A percentile compares a stretch with the other conserved stretches of the same genome.
These are phyloP conservation scores for Myiotriccus ornatus DNA, from an alignment of 2,797 vertebrate species.

Conservation along the genomic window DNA sequence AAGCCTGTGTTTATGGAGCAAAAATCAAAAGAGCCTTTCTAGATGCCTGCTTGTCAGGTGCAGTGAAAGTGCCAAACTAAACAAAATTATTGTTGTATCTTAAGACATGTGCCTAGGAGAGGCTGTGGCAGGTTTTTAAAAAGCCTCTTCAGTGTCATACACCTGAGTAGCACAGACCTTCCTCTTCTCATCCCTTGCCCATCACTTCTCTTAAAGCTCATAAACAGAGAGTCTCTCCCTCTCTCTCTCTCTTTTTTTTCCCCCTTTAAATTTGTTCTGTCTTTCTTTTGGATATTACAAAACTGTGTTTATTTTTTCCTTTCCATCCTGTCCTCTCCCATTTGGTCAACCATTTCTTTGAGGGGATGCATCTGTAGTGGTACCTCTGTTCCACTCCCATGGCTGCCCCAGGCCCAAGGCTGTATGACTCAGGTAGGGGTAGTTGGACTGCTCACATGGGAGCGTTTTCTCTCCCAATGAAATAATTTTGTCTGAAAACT, in stretches of 20 bases:
- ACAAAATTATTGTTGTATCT: not conserved
- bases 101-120: not conserved
- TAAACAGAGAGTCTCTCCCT: not conserved
- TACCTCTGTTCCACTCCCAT: not conserved
- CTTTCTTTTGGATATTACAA: not conserved
- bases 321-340: accelerated
- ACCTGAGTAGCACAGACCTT: not conserved
- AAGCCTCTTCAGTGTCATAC: not conserved
- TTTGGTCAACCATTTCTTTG: not conserved
- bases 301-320: not conserved
- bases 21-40: not conserved
- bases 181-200: accelerated
- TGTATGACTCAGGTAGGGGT: not conserved
- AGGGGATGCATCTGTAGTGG: not conserved
- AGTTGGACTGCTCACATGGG: not conserved
- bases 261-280: not conserved
- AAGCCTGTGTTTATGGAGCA: not conserved
- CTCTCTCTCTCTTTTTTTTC: not conserved
- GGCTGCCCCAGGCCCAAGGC: not conserved
- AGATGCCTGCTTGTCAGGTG: not conserved
- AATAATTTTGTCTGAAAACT: not conserved
- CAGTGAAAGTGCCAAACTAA: not conserved
- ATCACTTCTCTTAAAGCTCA: not conserved
- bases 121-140: not conserved
- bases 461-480: not conserved